Percentiles rank a stretch among this genome's conserved stretches.
These are phyloP conservation scores for Cotesia chilonis DNA, from an alignment of 1,140 invertebrate species.

Conservation along the genomic window DNA sequence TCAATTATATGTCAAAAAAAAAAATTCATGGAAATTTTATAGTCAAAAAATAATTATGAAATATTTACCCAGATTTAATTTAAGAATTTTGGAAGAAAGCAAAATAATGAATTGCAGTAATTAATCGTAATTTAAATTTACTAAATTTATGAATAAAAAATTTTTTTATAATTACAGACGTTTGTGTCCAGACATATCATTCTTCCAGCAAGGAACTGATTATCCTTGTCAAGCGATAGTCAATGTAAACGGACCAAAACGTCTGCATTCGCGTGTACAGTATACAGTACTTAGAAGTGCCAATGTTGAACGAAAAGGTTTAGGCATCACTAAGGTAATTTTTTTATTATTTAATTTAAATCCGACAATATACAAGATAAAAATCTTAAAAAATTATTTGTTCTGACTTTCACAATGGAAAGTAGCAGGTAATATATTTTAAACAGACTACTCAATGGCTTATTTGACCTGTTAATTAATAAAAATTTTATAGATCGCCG, in stretches of 20 bases:
- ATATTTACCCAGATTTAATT: no score
- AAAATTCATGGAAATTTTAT: background rate
- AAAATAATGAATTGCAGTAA: no score
- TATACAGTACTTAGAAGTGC: conserved; percentile 85
- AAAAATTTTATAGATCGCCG: conserved; percentile 67
- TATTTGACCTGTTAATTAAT: background rate
- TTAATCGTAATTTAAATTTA: no score
- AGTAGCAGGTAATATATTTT: conserved; percentile 57
- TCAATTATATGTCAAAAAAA: no score
- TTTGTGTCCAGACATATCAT: conserved; percentile 95
- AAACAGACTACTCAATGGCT: no score
- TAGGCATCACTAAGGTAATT: conserved; percentile 88
- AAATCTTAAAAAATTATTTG: background rate
- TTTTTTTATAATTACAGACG: conserved; percentile 67
- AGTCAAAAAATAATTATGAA: no score
- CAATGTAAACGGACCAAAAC: conserved; percentile 76
- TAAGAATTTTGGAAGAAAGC: no score
- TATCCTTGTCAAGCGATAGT: conserved; percentile 82
- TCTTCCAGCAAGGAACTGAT: conserved; percentile 93
- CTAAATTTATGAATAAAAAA: background rate
- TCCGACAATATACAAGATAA: conserved; percentile 14
- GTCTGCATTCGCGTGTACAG: conserved; percentile 88
- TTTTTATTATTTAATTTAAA: background rate
- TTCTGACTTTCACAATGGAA: conserved; percentile 36
- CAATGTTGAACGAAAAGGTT: conserved; percentile 85